phyloP scores from a whole-genome alignment of 2,113 vertebrate species.

The Macaca nemestrina region DNA sequence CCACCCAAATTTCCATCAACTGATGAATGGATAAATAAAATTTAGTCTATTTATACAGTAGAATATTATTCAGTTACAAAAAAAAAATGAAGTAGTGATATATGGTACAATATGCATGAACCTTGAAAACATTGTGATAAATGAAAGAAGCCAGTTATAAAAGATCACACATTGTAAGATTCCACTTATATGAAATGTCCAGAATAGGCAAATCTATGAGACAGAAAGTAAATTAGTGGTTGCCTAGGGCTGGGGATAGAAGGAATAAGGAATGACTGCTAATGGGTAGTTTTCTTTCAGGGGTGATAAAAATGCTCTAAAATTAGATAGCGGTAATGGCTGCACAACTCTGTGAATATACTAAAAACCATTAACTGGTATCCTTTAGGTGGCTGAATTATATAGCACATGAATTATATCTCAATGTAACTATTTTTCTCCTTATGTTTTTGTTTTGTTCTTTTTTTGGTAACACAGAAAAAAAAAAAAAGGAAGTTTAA shows the following conservation, averaged over 20 bases:
- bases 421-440: not conserved
- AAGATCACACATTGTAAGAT: not conserved
- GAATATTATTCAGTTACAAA: not conserved
- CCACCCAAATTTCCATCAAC: not conserved
- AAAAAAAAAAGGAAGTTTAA: not conserved
- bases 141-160: not conserved
- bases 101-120: not conserved
- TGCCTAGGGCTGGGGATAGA: not conserved
- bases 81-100: not conserved
- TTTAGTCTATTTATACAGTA: not conserved
- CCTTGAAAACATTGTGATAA: not conserved
- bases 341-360: not conserved
- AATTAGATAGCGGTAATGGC: not conserved
- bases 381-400: not conserved
- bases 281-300: not conserved
- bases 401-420: not conserved
- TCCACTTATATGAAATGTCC: not conserved
- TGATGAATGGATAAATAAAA: constrained; percentile 11
- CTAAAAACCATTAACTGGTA: not conserved
- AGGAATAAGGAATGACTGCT: not conserved
- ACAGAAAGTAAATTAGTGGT: not conserved
- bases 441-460: not conserved
- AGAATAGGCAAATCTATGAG: not conserved
- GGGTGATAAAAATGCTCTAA: not conserved
- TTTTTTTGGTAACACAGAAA: not conserved